phyloP scores from a whole-genome alignment of 92 coral and sea anemone genomes.

The Zoanthus gigantus region DNA sequence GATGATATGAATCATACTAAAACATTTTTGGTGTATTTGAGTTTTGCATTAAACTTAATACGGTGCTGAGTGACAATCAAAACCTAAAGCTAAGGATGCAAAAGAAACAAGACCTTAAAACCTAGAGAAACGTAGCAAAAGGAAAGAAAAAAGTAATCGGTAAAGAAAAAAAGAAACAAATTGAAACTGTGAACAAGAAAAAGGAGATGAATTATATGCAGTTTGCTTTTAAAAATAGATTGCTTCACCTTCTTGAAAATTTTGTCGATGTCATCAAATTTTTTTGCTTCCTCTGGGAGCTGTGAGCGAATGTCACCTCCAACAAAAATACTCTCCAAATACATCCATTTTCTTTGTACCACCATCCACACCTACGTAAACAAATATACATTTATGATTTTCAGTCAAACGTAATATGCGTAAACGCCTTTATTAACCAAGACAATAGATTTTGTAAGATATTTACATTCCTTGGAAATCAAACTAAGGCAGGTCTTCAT shows the following conservation, averaged over 20 bases:
- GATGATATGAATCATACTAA: too few species aligned
- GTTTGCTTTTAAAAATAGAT: neutral
- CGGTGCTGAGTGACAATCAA: too few species aligned
- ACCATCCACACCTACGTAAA: slow-evolving; percentile 96
- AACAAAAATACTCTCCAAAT: slow-evolving; percentile 95
- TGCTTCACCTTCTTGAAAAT: slow-evolving; percentile 93
- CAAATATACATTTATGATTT: neutral
- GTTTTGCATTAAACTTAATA: too few species aligned
- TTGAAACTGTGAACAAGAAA: neutral
- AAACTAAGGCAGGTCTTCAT: too few species aligned
- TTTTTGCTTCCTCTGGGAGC: slow-evolving; percentile 98
- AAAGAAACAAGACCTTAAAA: too few species aligned
- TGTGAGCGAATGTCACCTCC: slow-evolving; percentile 99
- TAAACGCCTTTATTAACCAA: neutral
- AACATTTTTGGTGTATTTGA: too few species aligned
- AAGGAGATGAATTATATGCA: neutral
- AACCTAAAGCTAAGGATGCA: too few species aligned
- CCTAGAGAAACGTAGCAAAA: too few species aligned
- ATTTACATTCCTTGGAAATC: too few species aligned
- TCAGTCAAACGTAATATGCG: neutral
- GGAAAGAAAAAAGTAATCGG: too few species aligned
- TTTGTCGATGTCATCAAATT: slow-evolving; percentile 98
- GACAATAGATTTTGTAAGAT: too few species aligned
- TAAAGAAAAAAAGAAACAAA: neutral
- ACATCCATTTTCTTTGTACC: slow-evolving; percentile 99